Evolutionary conservation across 2,113 vertebrate species (phyloP).

Genomic region (Anolis carolinensis): DNA sequence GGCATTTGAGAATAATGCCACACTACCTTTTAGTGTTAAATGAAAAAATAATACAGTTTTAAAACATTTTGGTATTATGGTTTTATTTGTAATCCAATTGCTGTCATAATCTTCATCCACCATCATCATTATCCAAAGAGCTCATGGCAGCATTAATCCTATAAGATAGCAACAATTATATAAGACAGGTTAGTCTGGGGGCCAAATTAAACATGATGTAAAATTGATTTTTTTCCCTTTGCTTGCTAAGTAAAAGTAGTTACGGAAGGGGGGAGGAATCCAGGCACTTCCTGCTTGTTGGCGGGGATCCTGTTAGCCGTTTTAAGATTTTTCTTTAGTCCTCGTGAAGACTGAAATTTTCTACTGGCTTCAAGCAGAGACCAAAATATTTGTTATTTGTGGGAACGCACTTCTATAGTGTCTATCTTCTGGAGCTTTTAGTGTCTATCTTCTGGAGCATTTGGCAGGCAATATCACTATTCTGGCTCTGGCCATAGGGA

Average conservation of each 20-base stretch:
- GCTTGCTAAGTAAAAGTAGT: not conserved
- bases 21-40: not conserved
- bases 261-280: not conserved
- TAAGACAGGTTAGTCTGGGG: not conserved
- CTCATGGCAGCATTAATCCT: not conserved
- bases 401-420: too few relatives aligned
- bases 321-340: not conserved
- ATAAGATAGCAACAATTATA: not conserved
- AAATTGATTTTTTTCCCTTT: not conserved
- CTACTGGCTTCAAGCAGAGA: not conserved
- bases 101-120: too few relatives aligned
- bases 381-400: too few relatives aligned
- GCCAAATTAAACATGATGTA: not conserved
- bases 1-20: not conserved
- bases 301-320: not conserved
- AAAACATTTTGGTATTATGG: too few relatives aligned
- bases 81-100: too few relatives aligned
- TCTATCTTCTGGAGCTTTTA: too few relatives aligned
- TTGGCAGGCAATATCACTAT: too few relatives aligned
- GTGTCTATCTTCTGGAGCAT: too few relatives aligned
- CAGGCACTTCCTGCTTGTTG: not conserved
- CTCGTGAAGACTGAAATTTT: not conserved
- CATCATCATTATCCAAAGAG: not conserved
- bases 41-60: not conserved
- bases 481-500: too few relatives aligned